Base-by-base conservation (phyloP, 2,797 vertebrate genomes). In the Poecilia velifera region DNA sequence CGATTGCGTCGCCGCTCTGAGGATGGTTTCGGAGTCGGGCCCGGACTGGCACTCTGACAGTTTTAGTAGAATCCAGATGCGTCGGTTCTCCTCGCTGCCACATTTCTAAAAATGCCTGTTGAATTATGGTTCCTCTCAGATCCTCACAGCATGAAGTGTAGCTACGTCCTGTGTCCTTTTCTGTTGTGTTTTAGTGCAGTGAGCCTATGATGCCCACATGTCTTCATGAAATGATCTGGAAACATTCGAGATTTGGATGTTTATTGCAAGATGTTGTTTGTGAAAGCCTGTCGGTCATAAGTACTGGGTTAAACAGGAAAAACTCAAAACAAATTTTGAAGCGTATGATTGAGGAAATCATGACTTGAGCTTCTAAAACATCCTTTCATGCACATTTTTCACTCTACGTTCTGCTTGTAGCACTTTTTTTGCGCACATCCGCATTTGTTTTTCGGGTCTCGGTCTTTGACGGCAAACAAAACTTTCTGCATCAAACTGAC, bases 21-120 rank as follows among this genome's bases (percentile, higher is more conserved):
- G 79, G 82, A 79, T 76, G 53, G 68, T 80, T 80, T 81, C 77
- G 62, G 74, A 74, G 71, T 80, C 75, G 78, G 73, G 62, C 66
- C 62, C 25, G 25, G 62, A 34, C 31, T 31, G 20, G 68, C 34
- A 72, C 25, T 28, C 72, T 74, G 74, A 78, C 77, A 57, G 75
- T 22, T 85, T 49, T 34, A 87, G 79, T 53, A 79, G 73, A 80
- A 82, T 88, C 79, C 86, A 86, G 79, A 86, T 80, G 84, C 55
- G 51, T 74, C 72, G 46, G 83, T 14, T 84, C 8, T 73, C 8
- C 73, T 55, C 80, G 74, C 76, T 82, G 76, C 76, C 25, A 13
- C 25, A 59, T 81, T 84, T 70, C 14, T 22, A 18, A 78, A 74
- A 84, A 71, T 6, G 47, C 2, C 36, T 13, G 16, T 13, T 78